Base-by-base conservation (phyloP, 2,113 vertebrate genomes). In the Ceyx cyanopectus region DNA sequence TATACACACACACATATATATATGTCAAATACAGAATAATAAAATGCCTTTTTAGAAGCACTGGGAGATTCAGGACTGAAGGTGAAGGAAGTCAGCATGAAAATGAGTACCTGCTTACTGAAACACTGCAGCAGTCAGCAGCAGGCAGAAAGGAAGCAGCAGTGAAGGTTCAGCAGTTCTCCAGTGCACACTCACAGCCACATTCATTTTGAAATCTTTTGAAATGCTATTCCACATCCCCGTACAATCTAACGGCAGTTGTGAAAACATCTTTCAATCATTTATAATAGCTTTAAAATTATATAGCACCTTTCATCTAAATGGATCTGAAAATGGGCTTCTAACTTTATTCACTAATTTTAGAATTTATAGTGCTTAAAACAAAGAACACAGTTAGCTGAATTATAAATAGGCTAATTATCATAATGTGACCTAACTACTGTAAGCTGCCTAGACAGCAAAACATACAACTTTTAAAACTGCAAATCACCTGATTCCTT, bases 221-320 rank as follows among this genome's bases (percentile, higher is more conserved):
- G 67, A 96, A 92, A 94, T 80, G 43, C 87, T 94, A 76, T 92
- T 93, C 85, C 63, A 85, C 60, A 70, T 87, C 82, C 86, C 63
- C 4, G n/a, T 74, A 81, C 63, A 93, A 94, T 92, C 90, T 86
- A 93, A 74, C 77, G 81, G 90, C 89, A 94, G 89, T 95, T 81
- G 70, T 93, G 92, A 92, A 95, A 93, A 94, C 84, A 92, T 91
- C 91, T 82, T 93, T 96, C 91, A 94, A 89, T 94, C 94, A 93
- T 77, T 94, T 89, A 76, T 93, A 96, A 94, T 80, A 74, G 81
- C 87, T 77, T 89, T 79, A 89, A 93, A 96, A 94, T 95, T 82
- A 89, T 83, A 93, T 85, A 93, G 60, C 65, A 94, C 85, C 85
- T 91, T 91, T 81, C 80, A 75, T 86, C 65, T 65, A 81, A 83